Percentiles rank a stretch among this genome's conserved stretches.
Evolutionary conservation across 2,797 vertebrate species (phyloP).

Genomic region (Hephaestus fuliginosus): DNA sequence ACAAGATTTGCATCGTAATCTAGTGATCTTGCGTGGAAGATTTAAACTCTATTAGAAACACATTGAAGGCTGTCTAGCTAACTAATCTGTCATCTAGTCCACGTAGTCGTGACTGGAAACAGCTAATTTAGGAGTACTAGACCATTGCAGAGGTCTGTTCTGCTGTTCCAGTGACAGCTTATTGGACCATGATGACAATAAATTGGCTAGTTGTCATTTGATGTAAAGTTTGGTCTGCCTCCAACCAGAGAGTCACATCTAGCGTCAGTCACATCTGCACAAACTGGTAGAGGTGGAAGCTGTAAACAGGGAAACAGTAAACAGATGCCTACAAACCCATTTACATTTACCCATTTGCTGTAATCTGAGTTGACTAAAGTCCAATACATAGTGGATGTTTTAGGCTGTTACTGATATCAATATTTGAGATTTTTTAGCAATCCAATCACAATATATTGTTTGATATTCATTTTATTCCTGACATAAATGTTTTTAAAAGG

Average conservation of each 20-base stretch:
- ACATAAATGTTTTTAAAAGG: background rate
- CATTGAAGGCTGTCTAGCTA: background rate
- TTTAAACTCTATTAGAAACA: background rate
- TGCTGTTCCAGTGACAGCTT: slow-evolving; percentile 11
- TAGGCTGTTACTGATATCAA: background rate
- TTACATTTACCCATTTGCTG: too few relatives aligned
- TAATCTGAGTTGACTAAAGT: background rate
- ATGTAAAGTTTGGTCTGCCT: slow-evolving; percentile 8
- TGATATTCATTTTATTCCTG: background rate
- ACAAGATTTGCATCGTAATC: background rate
- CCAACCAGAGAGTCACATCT: background rate
- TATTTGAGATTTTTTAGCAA: background rate
- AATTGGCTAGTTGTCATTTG: background rate
- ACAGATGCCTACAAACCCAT: background rate
- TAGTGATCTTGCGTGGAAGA: background rate
- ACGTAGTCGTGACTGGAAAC: background rate
- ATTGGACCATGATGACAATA: slow-evolving; percentile 1
- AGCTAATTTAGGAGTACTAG: background rate
- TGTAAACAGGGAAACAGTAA: background rate
- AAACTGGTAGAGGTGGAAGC: background rate
- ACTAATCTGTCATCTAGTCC: slow-evolving; percentile 2
- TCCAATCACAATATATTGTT: background rate
- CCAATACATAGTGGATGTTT: background rate
- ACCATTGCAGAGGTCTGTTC: background rate
- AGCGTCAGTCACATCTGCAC: background rate